Conservation (phyloP, 2,113 vertebrate species). For the Pongo abelii region DNA sequence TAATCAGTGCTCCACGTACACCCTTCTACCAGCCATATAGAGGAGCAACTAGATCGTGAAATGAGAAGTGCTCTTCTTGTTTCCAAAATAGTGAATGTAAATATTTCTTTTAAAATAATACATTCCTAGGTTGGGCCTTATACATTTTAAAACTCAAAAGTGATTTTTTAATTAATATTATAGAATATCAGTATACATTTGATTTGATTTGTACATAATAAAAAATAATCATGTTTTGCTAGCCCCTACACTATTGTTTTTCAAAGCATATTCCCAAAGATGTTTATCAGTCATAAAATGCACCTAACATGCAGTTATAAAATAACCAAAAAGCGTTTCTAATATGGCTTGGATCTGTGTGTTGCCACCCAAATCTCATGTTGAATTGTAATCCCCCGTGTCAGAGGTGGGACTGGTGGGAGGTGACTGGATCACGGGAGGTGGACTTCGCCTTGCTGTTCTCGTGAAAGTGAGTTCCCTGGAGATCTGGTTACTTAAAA, state of each 20-base stretch:
- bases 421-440: too few species aligned
- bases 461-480: too few species aligned
- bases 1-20: not conserved
- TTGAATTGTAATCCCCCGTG: too few species aligned
- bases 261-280: not conserved
- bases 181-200: not conserved
- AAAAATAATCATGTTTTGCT: not conserved
- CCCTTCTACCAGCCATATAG: not conserved
- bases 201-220: not conserved
- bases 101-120: conserved; percentile 21
- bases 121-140: not conserved
- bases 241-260: not conserved
- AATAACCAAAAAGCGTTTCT: not conserved
- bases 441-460: too few species aligned
- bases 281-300: not conserved
- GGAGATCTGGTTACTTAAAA: too few species aligned
- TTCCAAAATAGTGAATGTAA: not conserved
- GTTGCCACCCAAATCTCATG: too few species aligned
- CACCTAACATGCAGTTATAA: not conserved
- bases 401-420: too few species aligned
- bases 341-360: too few species aligned
- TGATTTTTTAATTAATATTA: not conserved
- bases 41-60: not conserved
- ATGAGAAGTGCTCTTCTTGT: not conserved
- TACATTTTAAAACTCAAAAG: not conserved